Base-by-base conservation (phyloP, 2,888 invertebrate species). In the Chamaedrilus cognettii region DNA sequence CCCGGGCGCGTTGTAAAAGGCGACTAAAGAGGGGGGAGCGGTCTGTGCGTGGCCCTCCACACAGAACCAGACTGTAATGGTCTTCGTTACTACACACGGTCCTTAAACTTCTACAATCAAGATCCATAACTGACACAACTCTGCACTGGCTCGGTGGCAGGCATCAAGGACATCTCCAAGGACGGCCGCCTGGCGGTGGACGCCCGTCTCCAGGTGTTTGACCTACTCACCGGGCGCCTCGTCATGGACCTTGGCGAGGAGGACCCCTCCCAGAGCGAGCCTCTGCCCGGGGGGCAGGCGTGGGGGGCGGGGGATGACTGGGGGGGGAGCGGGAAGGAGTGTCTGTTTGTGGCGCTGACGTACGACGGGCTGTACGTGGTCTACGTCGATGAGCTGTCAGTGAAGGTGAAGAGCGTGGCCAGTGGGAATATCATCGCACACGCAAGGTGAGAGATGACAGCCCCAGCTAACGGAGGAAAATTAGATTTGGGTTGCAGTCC, bases 81-180 rank as follows among this genome's bases (percentile, higher is more conserved):
- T n/a, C n/a, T n/a, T n/a, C n/a, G n/a, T n/a, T n/a, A n/a, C n/a
- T n/a, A n/a, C n/a, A n/a, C n/a, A n/a, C n/a, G n/a, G n/a, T n/a
- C n/a, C n/a, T n/a, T n/a, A n/a, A n/a, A n/a, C n/a, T n/a, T n/a
- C n/a, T n/a, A n/a, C n/a, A n/a, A n/a, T n/a, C n/a, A n/a, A n/a
- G n/a, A n/a, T n/a, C n/a, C n/a, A n/a, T n/a, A n/a, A n/a, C n/a
- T n/a, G n/a, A n/a, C n/a, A n/a, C n/a, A n/a, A n/a, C n/a, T n/a
- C n/a, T n/a, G n/a, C n/a, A n/a, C n/a, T n/a, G n/a, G n/a, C n/a
- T n/a, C n/a, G n/a, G n/a, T n/a, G n/a, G n/a, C n/a, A n/a, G n/a
- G n/a, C n/a, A n/a, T n/a, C n/a, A n/a, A n/a, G 4, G 74, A 74
- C 61, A 42, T 74, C 19, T 72, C 73, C 19, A 68, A 68, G 30